These are phyloP conservation scores for Lepidurus arcticus DNA, from an alignment of 1,140 invertebrate species.

Conservation along the genomic window DNA sequence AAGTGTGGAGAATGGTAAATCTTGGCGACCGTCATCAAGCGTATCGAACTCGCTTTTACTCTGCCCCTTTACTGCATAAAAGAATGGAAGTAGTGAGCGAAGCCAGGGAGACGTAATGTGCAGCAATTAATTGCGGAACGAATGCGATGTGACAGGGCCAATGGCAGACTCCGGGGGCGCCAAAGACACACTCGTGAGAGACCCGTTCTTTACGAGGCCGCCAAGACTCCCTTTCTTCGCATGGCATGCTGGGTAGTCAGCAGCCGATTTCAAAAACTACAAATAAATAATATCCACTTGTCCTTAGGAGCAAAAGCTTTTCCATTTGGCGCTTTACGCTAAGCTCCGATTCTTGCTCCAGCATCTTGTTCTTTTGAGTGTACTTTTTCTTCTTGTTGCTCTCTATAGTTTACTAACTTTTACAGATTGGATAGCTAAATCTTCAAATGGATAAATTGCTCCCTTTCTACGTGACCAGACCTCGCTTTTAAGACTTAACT, in stretches of 20 bases:
- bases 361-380: not conserved
- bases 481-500: not conserved
- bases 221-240: not conserved
- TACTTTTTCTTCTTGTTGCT: not conserved
- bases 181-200: no score
- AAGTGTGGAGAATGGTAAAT: not conserved
- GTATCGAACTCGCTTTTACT: slow-evolving; percentile 1
- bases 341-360: not conserved
- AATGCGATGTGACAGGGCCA: slow-evolving; percentile 14
- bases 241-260: not conserved
- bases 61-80: not conserved
- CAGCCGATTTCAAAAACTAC: not conserved
- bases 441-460: not conserved
- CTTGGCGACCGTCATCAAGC: not conserved
- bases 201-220: not conserved
- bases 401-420: not conserved
- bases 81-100: slow-evolving; percentile 14
- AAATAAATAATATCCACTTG: slow-evolving; percentile 9
- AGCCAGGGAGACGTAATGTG: not conserved
- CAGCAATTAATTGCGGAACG: slow-evolving; percentile 21
- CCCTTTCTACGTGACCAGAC: not conserved
- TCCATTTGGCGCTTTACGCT: not conserved
- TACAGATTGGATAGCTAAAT: not conserved
- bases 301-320: not conserved
- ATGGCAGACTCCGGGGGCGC: not conserved